Evolutionary conservation across 2,797 vertebrate species (phyloP).

Genomic region (Perodicticus potto): DNA sequence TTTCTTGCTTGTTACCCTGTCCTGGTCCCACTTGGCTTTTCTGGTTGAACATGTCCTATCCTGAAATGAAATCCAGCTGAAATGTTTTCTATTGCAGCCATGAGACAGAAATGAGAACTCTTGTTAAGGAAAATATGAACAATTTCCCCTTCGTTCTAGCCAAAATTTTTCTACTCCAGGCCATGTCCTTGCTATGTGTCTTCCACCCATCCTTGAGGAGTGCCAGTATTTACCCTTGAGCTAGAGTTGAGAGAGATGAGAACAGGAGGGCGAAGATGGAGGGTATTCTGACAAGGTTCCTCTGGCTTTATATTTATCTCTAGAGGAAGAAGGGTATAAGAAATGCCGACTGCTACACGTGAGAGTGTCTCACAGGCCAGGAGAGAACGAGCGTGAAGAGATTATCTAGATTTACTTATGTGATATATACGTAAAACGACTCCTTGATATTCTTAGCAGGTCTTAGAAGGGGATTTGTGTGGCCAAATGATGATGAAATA

Average conservation of each 20-base stretch:
- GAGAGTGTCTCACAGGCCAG: slow-evolving; percentile 4
- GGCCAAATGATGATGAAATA: slow-evolving; percentile 72
- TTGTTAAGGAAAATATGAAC: background rate
- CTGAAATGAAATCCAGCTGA: background rate
- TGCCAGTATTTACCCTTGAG: background rate
- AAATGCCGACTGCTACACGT: slow-evolving; percentile 23
- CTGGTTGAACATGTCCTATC: background rate
- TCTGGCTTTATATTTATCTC: slow-evolving; percentile 2
- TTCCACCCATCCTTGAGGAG: background rate
- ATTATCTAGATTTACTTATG: slow-evolving; percentile 31
- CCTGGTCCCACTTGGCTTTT: background rate
- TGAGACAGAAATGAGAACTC: background rate
- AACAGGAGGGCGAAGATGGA: background rate
- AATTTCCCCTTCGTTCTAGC: background rate
- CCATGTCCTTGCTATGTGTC: background rate
- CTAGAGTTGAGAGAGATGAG: background rate
- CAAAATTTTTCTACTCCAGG: background rate
- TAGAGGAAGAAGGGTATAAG: background rate
- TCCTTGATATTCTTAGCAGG: slow-evolving; percentile 55
- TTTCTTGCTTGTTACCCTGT: background rate
- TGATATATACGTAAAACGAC: slow-evolving; percentile 36
- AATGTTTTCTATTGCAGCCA: background rate
- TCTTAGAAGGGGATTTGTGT: slow-evolving; percentile 57
- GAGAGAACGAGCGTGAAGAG: slow-evolving; percentile 42
- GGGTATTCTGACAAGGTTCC: slow-evolving; percentile 19